Evolutionary conservation across 2,888 invertebrate species (phyloP), one percentile per base, ranked within the genome.

Genomic region (Volucella inflata): DNA sequence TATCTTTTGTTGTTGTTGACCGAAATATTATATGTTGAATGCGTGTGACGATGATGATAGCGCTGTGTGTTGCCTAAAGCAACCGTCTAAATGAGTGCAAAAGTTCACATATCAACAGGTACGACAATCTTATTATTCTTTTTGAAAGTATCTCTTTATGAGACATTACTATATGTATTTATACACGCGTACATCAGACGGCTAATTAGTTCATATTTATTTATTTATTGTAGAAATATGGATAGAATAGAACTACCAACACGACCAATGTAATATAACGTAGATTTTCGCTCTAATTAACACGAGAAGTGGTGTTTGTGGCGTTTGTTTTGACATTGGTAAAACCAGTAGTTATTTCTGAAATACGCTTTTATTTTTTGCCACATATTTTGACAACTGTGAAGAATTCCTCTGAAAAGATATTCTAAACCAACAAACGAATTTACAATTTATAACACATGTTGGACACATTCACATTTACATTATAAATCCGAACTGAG

Each of bases 281-380:
- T 48, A 80, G 51, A 74, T 80, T 68, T 74, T 80, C 74, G 80
- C 80, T 80, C 74, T 80, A 74, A 79, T 79, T 79, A 79, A 64
- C 72, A 79, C n/a, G 51, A 64, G 72, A 79, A 44, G 12, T 55
- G 14, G 17, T 44, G 17, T 53, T 12, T 9, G 16, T 36, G 8
- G 36, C 57, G 16, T 59, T 57, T 59, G 12, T 21, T 0, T 38
- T 59, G 11, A 9, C n/a, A n/a, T 55, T 62, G 14, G 36, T 30
- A 8, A 53, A 16, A 16, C 16, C 16, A 60, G 42, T 16, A 60
- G 65, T 46, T 11, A 51, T 36, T 76, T 68, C 44, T 16, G 42
- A 10, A 48, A 12, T 59, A 42, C 30, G 14, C 62, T 14, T 17
- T n/a, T 14, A 16, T 62, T n/a, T 21, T 42, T 9, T 17, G 16